Evolutionary conservation across 2,113 vertebrate genomes (phyloP).

Genomic region (Anseranas semipalmata): DNA sequence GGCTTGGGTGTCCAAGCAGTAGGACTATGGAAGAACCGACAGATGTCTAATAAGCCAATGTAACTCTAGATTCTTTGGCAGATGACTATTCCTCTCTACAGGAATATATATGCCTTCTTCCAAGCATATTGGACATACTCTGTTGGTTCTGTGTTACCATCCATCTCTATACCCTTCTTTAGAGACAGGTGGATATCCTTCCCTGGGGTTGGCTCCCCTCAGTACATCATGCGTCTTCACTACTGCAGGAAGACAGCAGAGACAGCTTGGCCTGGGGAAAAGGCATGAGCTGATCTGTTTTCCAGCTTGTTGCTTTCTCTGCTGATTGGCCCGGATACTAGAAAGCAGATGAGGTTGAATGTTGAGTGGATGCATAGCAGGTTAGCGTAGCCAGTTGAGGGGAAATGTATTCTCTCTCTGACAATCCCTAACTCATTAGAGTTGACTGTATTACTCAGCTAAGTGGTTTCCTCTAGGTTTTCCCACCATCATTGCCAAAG

Average conservation of each 20-base stretch:
- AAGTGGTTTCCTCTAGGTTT: neutral
- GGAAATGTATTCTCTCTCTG: neutral
- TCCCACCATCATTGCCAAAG: neutral
- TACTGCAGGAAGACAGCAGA: neutral
- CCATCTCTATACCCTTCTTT: neutral
- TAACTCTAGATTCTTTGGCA: neutral
- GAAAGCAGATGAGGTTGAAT: neutral
- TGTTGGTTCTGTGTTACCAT: neutral
- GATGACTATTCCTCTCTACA: neutral
- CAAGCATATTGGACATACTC: accelerated
- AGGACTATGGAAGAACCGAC: neutral
- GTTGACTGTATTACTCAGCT: neutral
- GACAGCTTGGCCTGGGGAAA: neutral
- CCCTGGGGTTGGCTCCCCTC: neutral
- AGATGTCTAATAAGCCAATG: neutral
- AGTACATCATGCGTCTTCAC: neutral
- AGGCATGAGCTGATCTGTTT: neutral
- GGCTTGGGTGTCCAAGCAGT: neutral
- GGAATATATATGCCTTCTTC: neutral
- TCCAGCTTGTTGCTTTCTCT: neutral
- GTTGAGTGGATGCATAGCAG: neutral
- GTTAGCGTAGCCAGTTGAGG: neutral
- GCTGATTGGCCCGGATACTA: neutral
- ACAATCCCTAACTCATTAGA: neutral
- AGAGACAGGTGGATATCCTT: neutral